These are phyloP conservation scores for Netelia fuscicornis DNA, from an alignment of 2,888 invertebrate genomes.

Conservation along the genomic window DNA sequence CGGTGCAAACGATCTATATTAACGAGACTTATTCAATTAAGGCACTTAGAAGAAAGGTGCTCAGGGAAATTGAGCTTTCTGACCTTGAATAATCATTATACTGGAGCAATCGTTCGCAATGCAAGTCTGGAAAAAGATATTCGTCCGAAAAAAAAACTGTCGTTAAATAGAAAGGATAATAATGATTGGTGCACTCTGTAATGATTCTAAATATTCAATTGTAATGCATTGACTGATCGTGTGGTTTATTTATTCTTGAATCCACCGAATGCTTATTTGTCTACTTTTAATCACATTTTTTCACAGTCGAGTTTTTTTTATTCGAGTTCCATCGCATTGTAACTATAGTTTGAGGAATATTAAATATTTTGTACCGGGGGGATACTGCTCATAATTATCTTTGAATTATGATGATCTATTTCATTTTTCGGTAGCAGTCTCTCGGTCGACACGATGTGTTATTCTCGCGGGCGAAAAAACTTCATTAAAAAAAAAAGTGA, in stretches of 20 bases:
- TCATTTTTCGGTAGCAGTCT: background rate
- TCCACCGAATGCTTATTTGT: too few relatives aligned
- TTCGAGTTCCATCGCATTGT: background rate
- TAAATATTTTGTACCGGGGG: background rate
- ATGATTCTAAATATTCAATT: too few relatives aligned
- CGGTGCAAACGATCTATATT: slow-evolving; percentile 44
- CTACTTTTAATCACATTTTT: background rate
- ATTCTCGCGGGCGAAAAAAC: slow-evolving; percentile 24
- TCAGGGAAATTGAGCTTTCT: slow-evolving; percentile 19
- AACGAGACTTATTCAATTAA: slow-evolving; percentile 55
- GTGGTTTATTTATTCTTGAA: background rate
- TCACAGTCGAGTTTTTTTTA: background rate
- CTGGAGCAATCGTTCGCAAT: background rate
- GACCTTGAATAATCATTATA: background rate
- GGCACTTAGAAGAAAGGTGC: background rate
- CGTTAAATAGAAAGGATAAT: too few relatives aligned
- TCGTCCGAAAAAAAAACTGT: too few relatives aligned
- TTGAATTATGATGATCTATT: slow-evolving; percentile 23
- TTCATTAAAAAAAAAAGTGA: slow-evolving; percentile 26
- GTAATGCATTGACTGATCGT: too few relatives aligned
- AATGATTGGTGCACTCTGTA: too few relatives aligned
- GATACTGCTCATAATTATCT: slow-evolving; percentile 10
- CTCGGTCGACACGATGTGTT: background rate
- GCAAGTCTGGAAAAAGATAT: too few relatives aligned
- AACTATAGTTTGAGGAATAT: background rate